Conservation (phyloP, 2,797 vertebrate genomes). For the Helarctos malayanus region DNA sequence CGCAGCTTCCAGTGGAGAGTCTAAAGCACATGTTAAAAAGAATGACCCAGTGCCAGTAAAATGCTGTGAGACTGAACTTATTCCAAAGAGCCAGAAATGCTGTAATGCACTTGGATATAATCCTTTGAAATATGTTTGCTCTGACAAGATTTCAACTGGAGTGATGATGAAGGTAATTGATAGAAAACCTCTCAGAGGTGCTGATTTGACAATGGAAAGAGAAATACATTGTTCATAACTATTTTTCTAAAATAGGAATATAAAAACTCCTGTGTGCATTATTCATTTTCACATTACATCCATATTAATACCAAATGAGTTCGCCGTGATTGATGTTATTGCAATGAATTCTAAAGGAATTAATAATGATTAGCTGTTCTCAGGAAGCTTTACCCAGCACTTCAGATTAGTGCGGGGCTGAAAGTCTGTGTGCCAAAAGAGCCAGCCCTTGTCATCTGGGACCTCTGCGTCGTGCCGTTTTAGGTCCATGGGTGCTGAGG, state of each 20-base stretch:
- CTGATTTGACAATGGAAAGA: conserved; percentile 87
- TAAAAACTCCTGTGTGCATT: conserved; percentile 91
- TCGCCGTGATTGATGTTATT: conserved; percentile 90
- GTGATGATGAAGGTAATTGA: conserved; percentile 92
- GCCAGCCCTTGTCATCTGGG: conserved; percentile 59
- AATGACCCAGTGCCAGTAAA: conserved; percentile 92
- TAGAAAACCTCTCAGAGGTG: conserved; percentile 86
- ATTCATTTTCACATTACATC: conserved; percentile 91
- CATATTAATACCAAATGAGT: conserved; percentile 91
- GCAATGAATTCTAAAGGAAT: conserved; percentile 92
- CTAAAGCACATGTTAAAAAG: conserved; percentile 92
- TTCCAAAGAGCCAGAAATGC: conserved; percentile 93
- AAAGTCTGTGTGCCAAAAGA: conserved; percentile 80
- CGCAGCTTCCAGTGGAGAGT: conserved; percentile 90
- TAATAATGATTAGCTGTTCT: conserved; percentile 90
- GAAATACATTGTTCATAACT: conserved; percentile 90
- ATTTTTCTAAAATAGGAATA: conserved; percentile 91
- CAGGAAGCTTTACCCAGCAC: conserved; percentile 87
- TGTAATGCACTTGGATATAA: conserved; percentile 95
- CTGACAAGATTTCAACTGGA: conserved; percentile 93
- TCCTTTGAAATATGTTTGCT: conserved; percentile 94
- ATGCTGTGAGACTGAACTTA: conserved; percentile 96
- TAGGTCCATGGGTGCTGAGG: conserved; percentile 16
- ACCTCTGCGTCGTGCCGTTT: conserved; percentile 32
- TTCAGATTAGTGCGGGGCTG: conserved; percentile 83